Evolutionary conservation across 2,888 invertebrate genomes (phyloP).

Genomic region (Napeogenes inachia): DNA sequence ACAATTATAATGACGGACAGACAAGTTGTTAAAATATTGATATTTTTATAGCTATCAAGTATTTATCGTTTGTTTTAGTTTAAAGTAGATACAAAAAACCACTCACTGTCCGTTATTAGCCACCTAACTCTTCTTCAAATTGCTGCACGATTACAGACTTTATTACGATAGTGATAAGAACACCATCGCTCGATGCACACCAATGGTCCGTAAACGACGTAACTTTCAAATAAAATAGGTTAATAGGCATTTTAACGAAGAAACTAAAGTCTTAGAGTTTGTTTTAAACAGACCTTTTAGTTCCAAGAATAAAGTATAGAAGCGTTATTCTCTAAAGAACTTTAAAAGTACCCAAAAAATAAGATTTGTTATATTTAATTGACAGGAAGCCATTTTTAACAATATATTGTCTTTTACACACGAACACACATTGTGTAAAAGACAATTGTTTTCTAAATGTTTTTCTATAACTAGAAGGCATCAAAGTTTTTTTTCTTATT

Average conservation of each 20-base stretch:
- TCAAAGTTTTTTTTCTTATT: too few relatives aligned
- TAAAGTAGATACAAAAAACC: conserved; percentile 18
- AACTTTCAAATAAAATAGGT: conserved; percentile 73
- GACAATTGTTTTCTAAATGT: too few relatives aligned
- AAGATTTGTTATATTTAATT: too few relatives aligned
- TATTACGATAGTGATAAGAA: conserved; percentile 2
- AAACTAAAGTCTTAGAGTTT: conserved; percentile 59
- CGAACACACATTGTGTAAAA: too few relatives aligned
- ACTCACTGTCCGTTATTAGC: conserved; percentile 20
- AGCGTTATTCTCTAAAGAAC: neutral
- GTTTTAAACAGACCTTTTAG: conserved; percentile 57
- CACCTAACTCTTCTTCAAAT: conserved; percentile 7
- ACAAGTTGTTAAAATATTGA: conserved; percentile 1
- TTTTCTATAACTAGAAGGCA: too few relatives aligned
- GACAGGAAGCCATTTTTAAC: too few relatives aligned
- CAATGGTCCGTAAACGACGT: conserved; percentile 41
- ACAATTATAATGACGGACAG: neutral
- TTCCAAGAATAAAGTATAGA: conserved; percentile 44
- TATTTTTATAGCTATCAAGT: conserved; percentile 14
- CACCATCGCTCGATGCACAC: conserved; percentile 8
- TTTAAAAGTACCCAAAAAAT: neutral
- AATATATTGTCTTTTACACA: too few relatives aligned
- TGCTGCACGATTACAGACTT: conserved; percentile 5
- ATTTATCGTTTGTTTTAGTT: conserved; percentile 18
- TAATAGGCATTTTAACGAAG: conserved; percentile 72